Evolutionary conservation across 2,888 invertebrate genomes (phyloP), one percentile per base, ranked within the genome.

Genomic region (Strigamia maritima): DNA sequence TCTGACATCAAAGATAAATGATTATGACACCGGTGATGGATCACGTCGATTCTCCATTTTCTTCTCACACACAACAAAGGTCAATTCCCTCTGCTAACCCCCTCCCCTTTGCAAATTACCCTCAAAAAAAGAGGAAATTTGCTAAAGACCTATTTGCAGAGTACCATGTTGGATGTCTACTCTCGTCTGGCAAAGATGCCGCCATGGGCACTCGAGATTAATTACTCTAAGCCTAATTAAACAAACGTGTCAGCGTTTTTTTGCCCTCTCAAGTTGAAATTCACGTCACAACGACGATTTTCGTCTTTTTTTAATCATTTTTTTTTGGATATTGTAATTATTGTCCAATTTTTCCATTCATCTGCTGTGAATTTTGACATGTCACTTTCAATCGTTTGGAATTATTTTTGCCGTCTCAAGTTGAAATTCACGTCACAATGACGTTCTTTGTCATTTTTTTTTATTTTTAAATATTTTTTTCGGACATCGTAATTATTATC

Each of bases 21-120:
- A 77, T 77, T 77, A 77, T 77, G 77, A 77, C 77, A 77, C 49
- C 24, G 10, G 35, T 77, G 77, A 77, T 77, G 77, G 77, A 77
- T 77, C 54, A 54, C 54, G 77, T 26, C 76, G 76, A 26, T 76
- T 76, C 26, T 76, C 35, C 35, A 31, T 31, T 76, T 76, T 76
- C 35, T 76, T 76, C 76, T 35, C 76, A 76, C 31, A 26, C 28
- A 76, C 26, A 16, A 35, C 28, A 28, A 76, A 76, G 74, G 26
- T 31, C 74, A 28, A 74, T 22, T 31, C 26, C 74, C 74, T 28
- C 74, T 74, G 8, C 38, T 38, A 38, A 38, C 38, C 38, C 74
- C 74, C 31, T 74, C 65, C 26, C 65, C 65, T 65, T 14, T 14
- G 7, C 65, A 38, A 38, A 38, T 38, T 38, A 38, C 38, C 38